Conservation (phyloP, 1,140 invertebrate species). For the Antheraea mylitta region DNA sequence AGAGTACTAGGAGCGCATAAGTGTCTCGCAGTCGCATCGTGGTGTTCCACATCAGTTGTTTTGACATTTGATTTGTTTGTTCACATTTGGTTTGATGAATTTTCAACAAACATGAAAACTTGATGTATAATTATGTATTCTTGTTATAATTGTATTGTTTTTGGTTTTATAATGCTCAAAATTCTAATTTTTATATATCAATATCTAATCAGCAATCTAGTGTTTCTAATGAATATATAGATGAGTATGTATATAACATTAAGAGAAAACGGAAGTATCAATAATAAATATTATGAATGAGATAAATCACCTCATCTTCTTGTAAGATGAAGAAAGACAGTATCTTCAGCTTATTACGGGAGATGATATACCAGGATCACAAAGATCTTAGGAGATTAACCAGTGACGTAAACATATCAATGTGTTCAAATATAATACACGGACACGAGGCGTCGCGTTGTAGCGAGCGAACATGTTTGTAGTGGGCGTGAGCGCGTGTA, state of each 20-base stretch:
- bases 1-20: slow-evolving; percentile 62
- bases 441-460: background rate
- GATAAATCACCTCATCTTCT: slow-evolving; percentile 49
- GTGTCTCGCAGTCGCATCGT: background rate
- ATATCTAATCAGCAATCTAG: no score
- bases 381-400: slow-evolving; percentile 58
- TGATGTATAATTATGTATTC: background rate
- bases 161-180: background rate
- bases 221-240: no score
- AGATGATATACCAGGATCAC: slow-evolving; percentile 66
- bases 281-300: slow-evolving; percentile 23
- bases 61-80: background rate
- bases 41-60: background rate
- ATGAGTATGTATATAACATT: no score
- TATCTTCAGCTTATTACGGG: slow-evolving; percentile 76
- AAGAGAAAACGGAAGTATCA: slow-evolving; percentile 48
- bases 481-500: slow-evolving; percentile 62
- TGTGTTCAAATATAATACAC: slow-evolving; percentile 41
- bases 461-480: slow-evolving; percentile 33
- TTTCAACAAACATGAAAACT: background rate
- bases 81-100: no score
- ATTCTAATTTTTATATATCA: no score
- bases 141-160: background rate
- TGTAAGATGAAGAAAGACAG: slow-evolving; percentile 70
- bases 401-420: slow-evolving; percentile 64